phyloP scores from a whole-genome alignment of 2,888 invertebrate species.

The Physocephala rufipes region DNA sequence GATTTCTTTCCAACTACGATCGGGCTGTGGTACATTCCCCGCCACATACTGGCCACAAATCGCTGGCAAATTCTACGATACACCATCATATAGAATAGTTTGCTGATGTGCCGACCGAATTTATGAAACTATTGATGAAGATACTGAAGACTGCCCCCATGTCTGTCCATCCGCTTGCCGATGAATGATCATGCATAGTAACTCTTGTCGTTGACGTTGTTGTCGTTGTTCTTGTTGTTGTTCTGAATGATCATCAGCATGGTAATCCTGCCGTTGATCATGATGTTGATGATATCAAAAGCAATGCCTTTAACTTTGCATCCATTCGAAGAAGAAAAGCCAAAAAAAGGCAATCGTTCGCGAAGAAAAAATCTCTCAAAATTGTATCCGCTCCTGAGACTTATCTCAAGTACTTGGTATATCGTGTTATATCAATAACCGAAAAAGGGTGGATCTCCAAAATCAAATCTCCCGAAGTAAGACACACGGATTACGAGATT shows the following conservation, averaged over 20 bases:
- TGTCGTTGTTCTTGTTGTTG: conserved; percentile 19
- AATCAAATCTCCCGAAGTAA: conserved; percentile 36
- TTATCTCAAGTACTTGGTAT: conserved; percentile 44
- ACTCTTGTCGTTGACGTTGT: too few species aligned
- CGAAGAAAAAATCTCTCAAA: background rate
- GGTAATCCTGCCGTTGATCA: conserved; percentile 25
- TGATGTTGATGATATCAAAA: conserved; percentile 49
- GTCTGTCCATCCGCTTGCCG: background rate
- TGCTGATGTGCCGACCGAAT: background rate
- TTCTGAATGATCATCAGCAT: conserved; percentile 21
- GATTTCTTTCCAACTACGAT: conserved; percentile 52
- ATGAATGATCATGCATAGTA: conserved; percentile 19
- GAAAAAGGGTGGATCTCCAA: conserved; percentile 63
- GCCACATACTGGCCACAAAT: conserved; percentile 31
- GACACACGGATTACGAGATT: conserved; percentile 30
- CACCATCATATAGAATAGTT: conserved; percentile 2
- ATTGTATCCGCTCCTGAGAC: background rate
- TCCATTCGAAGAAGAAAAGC: background rate
- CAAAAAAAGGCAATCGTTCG: background rate
- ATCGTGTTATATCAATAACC: conserved; percentile 65
- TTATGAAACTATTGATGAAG: conserved; percentile 37
- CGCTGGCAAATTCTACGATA: conserved; percentile 33
- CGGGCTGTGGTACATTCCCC: too few species aligned
- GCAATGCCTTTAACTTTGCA: conserved; percentile 44
- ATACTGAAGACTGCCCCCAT: conserved; percentile 18